These are phyloP conservation scores for Drosophila neotestacea DNA, from an alignment of 2,888 invertebrate genomes.

Conservation along the genomic window DNA sequence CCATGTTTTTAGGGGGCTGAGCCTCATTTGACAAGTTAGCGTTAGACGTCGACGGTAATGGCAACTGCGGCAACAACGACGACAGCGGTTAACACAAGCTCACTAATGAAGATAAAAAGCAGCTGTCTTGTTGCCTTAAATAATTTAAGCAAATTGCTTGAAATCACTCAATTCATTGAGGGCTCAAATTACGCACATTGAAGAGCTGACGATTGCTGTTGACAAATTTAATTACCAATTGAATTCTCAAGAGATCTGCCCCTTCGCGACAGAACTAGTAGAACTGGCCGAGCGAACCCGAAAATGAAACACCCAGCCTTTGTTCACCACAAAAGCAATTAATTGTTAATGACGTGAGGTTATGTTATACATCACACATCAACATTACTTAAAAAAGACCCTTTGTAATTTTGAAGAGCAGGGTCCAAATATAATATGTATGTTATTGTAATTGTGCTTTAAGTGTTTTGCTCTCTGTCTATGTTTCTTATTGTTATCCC, in stretches of 20 bases:
- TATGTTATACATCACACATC: too few species aligned
- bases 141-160: slow-evolving; percentile 60
- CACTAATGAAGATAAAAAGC: slow-evolving; percentile 67
- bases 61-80: neutral
- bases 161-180: slow-evolving; percentile 52
- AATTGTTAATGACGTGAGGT: too few species aligned
- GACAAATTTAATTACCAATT: slow-evolving; percentile 65
- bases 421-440: too few species aligned
- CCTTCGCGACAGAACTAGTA: slow-evolving; percentile 25
- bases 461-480: slow-evolving; percentile 18
- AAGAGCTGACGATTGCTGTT: slow-evolving; percentile 51
- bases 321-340: too few species aligned
- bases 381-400: too few species aligned
- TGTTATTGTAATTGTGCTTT: neutral
- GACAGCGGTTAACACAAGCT: slow-evolving; percentile 42
- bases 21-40: neutral
- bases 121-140: slow-evolving; percentile 36
- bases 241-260: slow-evolving; percentile 16
- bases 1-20: neutral
- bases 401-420: too few species aligned
- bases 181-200: slow-evolving; percentile 61
- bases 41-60: neutral
- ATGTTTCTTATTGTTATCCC: slow-evolving; percentile 33
- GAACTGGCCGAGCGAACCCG: too few species aligned
- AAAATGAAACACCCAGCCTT: too few species aligned